Evolutionary conservation across 2,113 vertebrate genomes (phyloP), one percentile per base, ranked within the genome.

Genomic region (Scopus umbretta): DNA sequence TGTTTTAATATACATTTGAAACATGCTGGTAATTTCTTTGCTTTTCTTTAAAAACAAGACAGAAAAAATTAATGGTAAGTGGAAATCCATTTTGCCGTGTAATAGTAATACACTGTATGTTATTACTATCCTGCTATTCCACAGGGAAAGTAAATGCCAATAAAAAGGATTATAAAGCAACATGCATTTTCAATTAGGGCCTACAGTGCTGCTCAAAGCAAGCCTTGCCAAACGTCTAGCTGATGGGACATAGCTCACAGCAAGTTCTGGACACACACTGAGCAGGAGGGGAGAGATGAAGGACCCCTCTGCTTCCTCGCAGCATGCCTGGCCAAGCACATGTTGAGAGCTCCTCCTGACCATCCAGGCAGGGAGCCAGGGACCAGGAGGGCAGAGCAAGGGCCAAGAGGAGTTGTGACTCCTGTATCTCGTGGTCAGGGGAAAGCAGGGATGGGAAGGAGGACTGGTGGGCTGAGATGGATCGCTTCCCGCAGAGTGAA

Each of bases 111-210:
- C 25, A 30, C 56, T 58, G 62, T 19, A 13, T 71, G 34, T 80
- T 83, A 86, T 91, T 91, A 12, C 62, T 79, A 21, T 92, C 52
- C 80, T 84, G 72, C 38, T 91, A 15, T 55, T 84, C 90, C 84
- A 58, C 1, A 0, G 63, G 84, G 80, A 52, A 80, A 49, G 36
- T 29, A 75, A 86, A 92, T 50, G 76, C 85, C 88, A 84, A 80
- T 84, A 89, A 93, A 95, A 95, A 40, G 88, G 88, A 91, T 89
- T 90, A 70, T 72, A 78, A 84, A 93, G 63, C 49, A 91, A 80
- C 78, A 81, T 70, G 63, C 45, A 59, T 84, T 93, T 96, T 89
- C 78, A 91, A 73, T 94, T 84, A 96, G 23, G 84, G 63, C 13
- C 42, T 23, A 17, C 38, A 38, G 32, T 27, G 42, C 58, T 72